These are phyloP conservation scores for Caiman crocodilus DNA, from an alignment of 2,797 vertebrate genomes.

Conservation along the genomic window DNA sequence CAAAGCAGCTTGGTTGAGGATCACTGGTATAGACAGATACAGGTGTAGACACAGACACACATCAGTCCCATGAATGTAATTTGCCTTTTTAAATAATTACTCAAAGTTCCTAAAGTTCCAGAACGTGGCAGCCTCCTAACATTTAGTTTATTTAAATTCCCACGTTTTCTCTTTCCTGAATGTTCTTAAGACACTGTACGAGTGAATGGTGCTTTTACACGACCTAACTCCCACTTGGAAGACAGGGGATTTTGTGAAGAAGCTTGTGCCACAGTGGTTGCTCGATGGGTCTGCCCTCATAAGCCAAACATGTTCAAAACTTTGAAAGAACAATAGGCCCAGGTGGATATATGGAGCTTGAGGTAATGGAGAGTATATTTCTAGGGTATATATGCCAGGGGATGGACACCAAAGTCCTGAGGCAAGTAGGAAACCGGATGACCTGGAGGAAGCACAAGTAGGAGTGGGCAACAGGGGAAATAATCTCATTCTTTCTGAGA, in stretches of 20 bases:
- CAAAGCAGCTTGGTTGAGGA: too few relatives aligned
- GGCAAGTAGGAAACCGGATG: too few relatives aligned
- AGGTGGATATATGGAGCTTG: not conserved
- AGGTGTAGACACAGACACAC: too few relatives aligned
- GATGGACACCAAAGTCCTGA: too few relatives aligned
- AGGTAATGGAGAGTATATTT: not conserved
- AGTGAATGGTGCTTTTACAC: conserved; percentile 7
- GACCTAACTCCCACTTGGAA: conserved; percentile 31
- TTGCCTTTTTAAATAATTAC: not conserved
- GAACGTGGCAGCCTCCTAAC: conserved; percentile 16
- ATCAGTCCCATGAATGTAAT: not conserved
- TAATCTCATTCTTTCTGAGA: too few relatives aligned
- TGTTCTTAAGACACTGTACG: not conserved
- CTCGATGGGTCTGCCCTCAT: conserved; percentile 2
- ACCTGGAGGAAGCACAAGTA: too few relatives aligned
- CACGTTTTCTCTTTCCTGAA: not conserved
- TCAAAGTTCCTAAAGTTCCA: not conserved
- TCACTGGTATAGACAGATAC: too few relatives aligned
- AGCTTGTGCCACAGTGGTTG: not conserved
- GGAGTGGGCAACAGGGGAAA: too few relatives aligned
- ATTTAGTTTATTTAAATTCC: not conserved
- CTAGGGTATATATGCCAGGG: too few relatives aligned
- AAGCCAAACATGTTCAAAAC: conserved; percentile 9
- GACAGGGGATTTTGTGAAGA: not conserved
- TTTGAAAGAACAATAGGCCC: not conserved